A percentile compares a stretch with the other conserved stretches of the same genome.
Evolutionary conservation across 1,140 invertebrate species (phyloP).

Genomic region (Rhagoletis pomonella): DNA sequence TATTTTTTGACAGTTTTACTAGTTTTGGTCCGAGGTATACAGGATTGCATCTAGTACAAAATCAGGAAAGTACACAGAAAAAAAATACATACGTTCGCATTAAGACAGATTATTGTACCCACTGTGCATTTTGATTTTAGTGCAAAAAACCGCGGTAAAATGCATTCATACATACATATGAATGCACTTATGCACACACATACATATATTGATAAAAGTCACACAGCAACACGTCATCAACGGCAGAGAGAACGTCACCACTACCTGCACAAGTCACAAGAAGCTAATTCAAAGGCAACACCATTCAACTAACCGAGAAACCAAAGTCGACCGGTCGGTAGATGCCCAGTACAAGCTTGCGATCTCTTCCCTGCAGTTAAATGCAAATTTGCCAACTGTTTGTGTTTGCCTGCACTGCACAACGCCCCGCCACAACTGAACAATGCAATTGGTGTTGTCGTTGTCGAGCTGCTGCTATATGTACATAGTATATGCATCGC

Average conservation of each 20-base stretch:
- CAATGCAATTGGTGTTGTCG: neutral
- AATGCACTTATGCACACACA: neutral
- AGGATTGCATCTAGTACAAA: no score
- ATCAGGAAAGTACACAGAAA: no score
- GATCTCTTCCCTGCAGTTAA: neutral
- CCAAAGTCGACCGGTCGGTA: neutral
- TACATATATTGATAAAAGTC: neutral
- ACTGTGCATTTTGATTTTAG: neutral
- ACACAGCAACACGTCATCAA: conserved; percentile 32
- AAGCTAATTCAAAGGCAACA: conserved; percentile 2
- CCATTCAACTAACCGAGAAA: conserved; percentile 39
- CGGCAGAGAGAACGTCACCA: neutral
- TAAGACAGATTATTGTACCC: neutral
- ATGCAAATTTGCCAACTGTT: neutral
- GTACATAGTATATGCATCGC: neutral
- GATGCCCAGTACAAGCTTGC: neutral
- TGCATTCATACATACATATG: neutral
- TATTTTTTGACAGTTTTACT: no score
- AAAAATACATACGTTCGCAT: neutral
- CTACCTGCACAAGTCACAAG: conserved; percentile 6
- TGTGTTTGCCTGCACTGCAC: neutral
- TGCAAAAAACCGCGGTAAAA: neutral
- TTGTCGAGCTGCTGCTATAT: conserved; percentile 4
- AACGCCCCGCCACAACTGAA: neutral
- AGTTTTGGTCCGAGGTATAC: no score